Base-by-base conservation (phyloP, 1,140 invertebrate species). In the Neodiprion lecontei region DNA sequence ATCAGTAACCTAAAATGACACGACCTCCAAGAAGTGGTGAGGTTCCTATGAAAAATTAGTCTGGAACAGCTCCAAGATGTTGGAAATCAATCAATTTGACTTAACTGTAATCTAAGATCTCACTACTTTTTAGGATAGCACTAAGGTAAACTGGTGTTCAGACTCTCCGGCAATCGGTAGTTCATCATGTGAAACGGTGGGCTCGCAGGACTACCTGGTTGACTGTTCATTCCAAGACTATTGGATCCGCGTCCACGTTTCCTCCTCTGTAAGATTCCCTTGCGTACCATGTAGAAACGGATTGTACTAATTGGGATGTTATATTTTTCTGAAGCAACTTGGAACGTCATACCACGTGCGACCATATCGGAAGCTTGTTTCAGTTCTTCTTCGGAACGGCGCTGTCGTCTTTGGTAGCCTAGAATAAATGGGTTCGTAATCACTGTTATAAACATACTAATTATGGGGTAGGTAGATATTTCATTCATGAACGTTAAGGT, bases 251-350 rank as follows among this genome's bases (percentile, higher is more conserved):
- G 87, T 12, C 94, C 94, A 21, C 94, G 90, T 81, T 94, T 93
- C 77, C 94, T 90, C 79, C 91, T 90, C 28, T 94, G 94, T 70
- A 95, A 83, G 74, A 95, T 95, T 8, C 94, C 94, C 84, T 95
- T 95, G 73, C 94, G 89, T 40, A 94, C 94, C 94, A 95, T 95
- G 85, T 95, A 95, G 84, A 95, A 95, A 23, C 92, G 91, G 84
- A 95, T 95, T 71, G 94, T 95, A n/a, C 93, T 95, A 76, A 95
- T 95, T 69, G 94, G 94, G 86, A 95, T 95, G 81, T 94, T 94
- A 83, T 94, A 95, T 89, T 94, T 94, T 82, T 95, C 93, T 53
- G 93, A 95, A 53, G 94, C 94, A 9, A 93, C 94, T 86, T 95
- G 94, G 89, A 95, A 95, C 79, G 94, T 95, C 88, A 93, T 93